Conservation (phyloP, 2,113 vertebrate genomes). For the Elanoides forficatus region DNA sequence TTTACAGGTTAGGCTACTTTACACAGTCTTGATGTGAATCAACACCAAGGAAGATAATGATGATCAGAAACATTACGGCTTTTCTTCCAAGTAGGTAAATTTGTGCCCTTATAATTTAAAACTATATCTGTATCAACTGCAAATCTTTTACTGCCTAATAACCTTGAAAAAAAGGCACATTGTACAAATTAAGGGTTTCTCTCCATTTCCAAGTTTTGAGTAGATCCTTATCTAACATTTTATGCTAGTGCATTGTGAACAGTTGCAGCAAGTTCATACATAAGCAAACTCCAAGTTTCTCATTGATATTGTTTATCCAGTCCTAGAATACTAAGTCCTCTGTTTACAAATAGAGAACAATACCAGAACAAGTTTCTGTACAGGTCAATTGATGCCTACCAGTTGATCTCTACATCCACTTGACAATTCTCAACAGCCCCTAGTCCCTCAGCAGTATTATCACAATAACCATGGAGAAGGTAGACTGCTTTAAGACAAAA, state of each 20-base stretch:
- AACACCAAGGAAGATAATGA: neutral
- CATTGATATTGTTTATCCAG: neutral
- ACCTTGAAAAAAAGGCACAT: neutral
- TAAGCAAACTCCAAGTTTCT: neutral
- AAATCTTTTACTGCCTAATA: neutral
- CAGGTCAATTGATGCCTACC: neutral
- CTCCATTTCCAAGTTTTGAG: neutral
- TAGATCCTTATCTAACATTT: neutral
- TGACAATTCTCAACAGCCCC: neutral
- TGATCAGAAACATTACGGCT: neutral
- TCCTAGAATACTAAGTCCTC: neutral
- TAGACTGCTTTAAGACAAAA: neutral
- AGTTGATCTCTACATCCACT: neutral
- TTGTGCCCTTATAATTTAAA: neutral
- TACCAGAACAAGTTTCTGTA: neutral
- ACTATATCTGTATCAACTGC: neutral
- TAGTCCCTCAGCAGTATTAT: neutral
- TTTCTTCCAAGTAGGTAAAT: neutral
- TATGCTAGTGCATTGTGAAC: neutral
- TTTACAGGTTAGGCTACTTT: neutral
- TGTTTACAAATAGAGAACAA: neutral
- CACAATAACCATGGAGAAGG: neutral
- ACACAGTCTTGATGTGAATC: neutral
- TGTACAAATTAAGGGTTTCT: neutral
- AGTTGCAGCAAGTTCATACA: neutral